A percentile compares a stretch with the other conserved stretches of the same genome.
phyloP scores from a whole-genome alignment of 2,888 invertebrate species.

The Leucania comma region DNA sequence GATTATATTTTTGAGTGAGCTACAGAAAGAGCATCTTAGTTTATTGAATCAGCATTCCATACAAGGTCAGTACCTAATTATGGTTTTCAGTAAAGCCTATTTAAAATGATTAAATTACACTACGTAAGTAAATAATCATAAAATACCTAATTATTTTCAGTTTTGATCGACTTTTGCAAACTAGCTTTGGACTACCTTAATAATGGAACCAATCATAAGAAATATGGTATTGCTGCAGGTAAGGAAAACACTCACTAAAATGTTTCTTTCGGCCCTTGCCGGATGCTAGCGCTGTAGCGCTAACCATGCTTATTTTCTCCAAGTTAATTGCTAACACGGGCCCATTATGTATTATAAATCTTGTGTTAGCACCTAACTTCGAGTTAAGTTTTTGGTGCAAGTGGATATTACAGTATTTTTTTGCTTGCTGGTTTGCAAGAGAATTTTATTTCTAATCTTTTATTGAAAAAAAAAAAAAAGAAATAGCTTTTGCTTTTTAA shows the following conservation, averaged over 20 bases:
- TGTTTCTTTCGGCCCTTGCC: background rate
- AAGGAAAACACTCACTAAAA: conserved; percentile 58
- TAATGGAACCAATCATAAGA: conserved; percentile 92
- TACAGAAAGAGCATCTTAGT: conserved; percentile 85
- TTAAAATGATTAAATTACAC: background rate
- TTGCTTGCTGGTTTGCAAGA: background rate
- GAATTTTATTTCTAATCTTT: background rate
- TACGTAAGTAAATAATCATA: background rate
- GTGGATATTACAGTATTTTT: background rate
- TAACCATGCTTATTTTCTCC: no score
- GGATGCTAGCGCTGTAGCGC: no score
- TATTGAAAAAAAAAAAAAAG: background rate
- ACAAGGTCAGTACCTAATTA: conserved; percentile 73
- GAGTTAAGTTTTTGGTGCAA: no score
- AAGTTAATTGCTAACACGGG: no score
- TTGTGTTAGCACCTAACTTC: no score
- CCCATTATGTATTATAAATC: no score
- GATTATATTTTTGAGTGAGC: conserved; percentile 87
- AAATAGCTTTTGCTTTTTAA: background rate
- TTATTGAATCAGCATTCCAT: conserved; percentile 81
- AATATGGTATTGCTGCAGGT: conserved; percentile 92
- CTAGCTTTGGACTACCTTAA: conserved; percentile 92
- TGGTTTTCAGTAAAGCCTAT: background rate
- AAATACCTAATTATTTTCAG: conserved; percentile 78
- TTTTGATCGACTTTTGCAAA: conserved; percentile 93